A percentile compares a stretch with the other conserved stretches of the same genome.
These are phyloP conservation scores for Pachypanchax playfairii DNA, from an alignment of 2,113 vertebrate species.

Conservation along the genomic window DNA sequence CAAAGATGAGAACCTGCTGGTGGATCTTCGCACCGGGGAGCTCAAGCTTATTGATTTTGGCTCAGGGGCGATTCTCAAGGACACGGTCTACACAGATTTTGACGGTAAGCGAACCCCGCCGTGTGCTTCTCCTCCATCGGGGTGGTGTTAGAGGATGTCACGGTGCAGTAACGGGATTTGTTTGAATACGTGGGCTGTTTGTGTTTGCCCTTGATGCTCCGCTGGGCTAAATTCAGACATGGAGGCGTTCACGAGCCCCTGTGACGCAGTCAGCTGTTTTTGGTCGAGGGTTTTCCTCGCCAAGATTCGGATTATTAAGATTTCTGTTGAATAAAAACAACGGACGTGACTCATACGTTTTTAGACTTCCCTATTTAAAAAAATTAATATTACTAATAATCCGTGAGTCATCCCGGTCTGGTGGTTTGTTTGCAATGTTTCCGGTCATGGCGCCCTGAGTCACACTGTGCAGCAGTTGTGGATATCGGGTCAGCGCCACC, in stretches of 20 bases:
- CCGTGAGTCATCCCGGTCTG: neutral
- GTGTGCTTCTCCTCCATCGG: neutral
- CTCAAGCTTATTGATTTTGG: constrained; percentile 98
- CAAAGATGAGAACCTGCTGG: constrained; percentile 97
- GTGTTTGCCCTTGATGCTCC: constrained; percentile 67
- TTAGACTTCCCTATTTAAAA: neutral
- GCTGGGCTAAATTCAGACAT: constrained; percentile 62
- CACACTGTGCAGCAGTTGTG: constrained; percentile 22
- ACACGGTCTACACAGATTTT: constrained; percentile 98
- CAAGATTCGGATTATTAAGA: constrained; percentile 5
- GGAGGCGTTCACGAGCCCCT: constrained; percentile 67
- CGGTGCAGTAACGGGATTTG: neutral
- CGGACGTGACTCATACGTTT: constrained; percentile 34
- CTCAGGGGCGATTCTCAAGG: constrained; percentile 95
- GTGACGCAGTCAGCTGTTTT: constrained; percentile 71
- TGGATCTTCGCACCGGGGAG: constrained; percentile 91
- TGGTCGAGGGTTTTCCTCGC: constrained; percentile 53
- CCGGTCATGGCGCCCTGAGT: constrained; percentile 33
- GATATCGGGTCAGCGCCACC: constrained; percentile 70
- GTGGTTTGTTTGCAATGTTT: constrained; percentile 23
- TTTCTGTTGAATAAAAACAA: neutral
- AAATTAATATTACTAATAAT: neutral
- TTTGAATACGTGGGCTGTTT: constrained; percentile 21
- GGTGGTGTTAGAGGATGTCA: neutral
- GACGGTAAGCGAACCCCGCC: constrained; percentile 83